These are phyloP conservation scores for Ifrita kowaldi DNA, from an alignment of 2,113 vertebrate species.

Conservation along the genomic window DNA sequence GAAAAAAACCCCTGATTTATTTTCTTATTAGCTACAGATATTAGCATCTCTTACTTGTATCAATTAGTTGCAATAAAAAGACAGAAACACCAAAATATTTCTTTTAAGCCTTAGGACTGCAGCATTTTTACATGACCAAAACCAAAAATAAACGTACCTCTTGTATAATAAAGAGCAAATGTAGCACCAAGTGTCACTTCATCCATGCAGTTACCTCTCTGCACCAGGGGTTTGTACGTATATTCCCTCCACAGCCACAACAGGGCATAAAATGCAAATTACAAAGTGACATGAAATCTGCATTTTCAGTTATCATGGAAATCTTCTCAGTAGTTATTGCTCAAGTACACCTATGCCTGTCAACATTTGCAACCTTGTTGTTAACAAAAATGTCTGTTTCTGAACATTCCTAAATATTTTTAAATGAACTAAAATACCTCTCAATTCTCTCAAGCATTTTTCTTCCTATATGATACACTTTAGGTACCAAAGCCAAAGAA, in stretches of 20 bases:
- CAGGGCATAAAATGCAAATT: background rate
- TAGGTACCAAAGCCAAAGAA: background rate
- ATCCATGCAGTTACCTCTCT: background rate
- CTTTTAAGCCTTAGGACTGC: background rate
- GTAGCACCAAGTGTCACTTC: background rate
- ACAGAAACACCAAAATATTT: background rate
- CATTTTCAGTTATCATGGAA: background rate
- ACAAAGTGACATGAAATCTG: background rate
- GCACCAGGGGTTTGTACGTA: background rate
- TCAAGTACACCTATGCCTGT: background rate
- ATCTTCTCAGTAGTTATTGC: background rate
- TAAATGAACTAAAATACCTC: background rate
- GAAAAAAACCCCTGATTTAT: accelerated
- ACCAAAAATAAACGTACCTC: background rate
- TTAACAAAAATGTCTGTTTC: background rate
- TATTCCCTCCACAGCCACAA: background rate
- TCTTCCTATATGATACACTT: background rate
- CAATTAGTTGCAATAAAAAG: background rate
- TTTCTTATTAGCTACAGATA: background rate
- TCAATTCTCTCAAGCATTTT: background rate
- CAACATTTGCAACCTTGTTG: background rate
- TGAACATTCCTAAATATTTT: background rate
- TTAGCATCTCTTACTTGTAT: background rate
- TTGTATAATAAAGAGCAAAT: background rate
- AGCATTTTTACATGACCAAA: background rate